These are phyloP conservation scores for Podabrus alpinus DNA, from an alignment of 2,888 invertebrate genomes.

Conservation along the genomic window DNA sequence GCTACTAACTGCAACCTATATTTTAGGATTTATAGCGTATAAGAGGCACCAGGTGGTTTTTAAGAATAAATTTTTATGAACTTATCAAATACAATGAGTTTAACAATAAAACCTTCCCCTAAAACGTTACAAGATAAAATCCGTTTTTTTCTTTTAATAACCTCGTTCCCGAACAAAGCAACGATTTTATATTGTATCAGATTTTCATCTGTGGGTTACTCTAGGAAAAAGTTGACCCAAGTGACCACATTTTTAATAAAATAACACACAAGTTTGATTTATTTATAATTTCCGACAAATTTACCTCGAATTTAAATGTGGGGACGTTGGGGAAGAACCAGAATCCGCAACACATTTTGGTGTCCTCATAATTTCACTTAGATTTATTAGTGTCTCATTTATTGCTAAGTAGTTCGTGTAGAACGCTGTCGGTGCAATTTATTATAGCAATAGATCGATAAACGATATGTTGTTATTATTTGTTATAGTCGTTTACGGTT, in stretches of 20 bases:
- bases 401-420: not conserved
- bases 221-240: not conserved
- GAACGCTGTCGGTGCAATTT: constrained; percentile 16
- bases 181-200: not conserved
- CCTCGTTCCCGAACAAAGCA: not conserved
- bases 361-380: not conserved
- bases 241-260: not conserved
- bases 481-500: constrained; percentile 27
- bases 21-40: not conserved
- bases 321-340: too few species aligned
- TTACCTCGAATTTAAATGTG: not conserved
- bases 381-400: not conserved
- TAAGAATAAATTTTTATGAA: not conserved
- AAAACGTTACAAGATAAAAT: not conserved
- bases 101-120: not conserved
- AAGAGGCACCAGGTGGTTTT: not conserved
- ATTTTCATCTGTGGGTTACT: not conserved
- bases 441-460: constrained; percentile 26
- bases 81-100: not conserved
- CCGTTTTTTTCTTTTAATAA: not conserved
- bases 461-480: constrained; percentile 26
- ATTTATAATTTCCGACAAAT: not conserved
- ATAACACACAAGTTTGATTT: not conserved
- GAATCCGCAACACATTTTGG: not conserved
- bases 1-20: not conserved